Conservation (phyloP, 2,888 invertebrate genomes). For the Orthosia incerta region DNA sequence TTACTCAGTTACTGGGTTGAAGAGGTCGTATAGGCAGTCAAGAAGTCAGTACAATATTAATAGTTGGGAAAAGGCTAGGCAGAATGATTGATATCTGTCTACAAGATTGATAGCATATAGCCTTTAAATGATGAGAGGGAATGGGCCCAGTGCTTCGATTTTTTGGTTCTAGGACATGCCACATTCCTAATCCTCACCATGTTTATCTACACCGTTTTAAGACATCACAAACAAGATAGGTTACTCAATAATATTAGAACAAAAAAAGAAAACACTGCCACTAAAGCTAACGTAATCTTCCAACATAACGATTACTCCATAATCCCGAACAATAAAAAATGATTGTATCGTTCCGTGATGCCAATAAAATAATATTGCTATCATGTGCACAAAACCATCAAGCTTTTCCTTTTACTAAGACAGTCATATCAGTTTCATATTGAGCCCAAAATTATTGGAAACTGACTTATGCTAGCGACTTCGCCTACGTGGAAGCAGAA, state of each 20-base stretch:
- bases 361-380: slow-evolving; percentile 70
- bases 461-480: not conserved
- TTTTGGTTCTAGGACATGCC: no score
- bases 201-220: no score
- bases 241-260: not conserved
- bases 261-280: not conserved
- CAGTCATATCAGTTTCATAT: slow-evolving; percentile 50
- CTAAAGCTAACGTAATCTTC: slow-evolving; percentile 36
- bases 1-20: no score
- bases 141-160: no score
- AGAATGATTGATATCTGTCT: no score
- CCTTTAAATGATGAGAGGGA: no score
- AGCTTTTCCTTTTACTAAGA: slow-evolving; percentile 45
- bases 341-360: slow-evolving; percentile 71
- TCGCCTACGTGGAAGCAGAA: not conserved
- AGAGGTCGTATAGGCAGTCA: no score
- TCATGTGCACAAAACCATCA: slow-evolving; percentile 52
- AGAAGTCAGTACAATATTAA: no score
- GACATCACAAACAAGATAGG: no score
- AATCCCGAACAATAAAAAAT: slow-evolving; percentile 64
- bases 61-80: no score
- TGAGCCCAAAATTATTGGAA: slow-evolving; percentile 47
- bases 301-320: slow-evolving; percentile 57
- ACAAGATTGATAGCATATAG: no score
- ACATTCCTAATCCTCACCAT: no score